Evolutionary conservation across 2,113 vertebrate genomes (phyloP), one percentile per base, ranked within the genome.

Genomic region (Nycticorax nycticorax): DNA sequence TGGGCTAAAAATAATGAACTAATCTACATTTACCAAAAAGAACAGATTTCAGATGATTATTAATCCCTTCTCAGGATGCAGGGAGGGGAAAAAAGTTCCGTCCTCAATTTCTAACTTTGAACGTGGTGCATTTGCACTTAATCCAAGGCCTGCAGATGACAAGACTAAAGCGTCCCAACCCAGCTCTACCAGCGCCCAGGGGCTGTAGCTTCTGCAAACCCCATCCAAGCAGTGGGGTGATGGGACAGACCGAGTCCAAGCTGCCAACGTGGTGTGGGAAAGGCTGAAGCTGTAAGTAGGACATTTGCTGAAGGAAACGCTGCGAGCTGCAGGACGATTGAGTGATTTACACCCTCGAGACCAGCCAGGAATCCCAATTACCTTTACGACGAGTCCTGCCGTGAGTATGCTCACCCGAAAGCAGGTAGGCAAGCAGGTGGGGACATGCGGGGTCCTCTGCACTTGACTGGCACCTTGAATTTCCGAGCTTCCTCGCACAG

Each of bases 1-100:
- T 3, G 37, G 81, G 75, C 92, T 96, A 96, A 97, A 96, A 96
- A 93, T 96, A 97, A 94, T 33, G 10, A 95, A 91, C 91, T 93
- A 45, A 79, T 92, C 94, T 85, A 62, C 91, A 55, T 85, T 85
- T 66, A 89, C 83, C 62, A 24, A 18, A 18, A 5, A 77, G 74
- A 69, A 56, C 60, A 63, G 88, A 92, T 92, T 89, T n/a, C 62
- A 89, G 88, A 39, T 78, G 18, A 60, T 21, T 55, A 79, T 67
- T 59, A 60, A 89, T 77, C 71, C 41, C 45, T 74, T 30, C 18
- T 10, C 14, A 15, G 67, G 17, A 27, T 41, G 41, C 10, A 9
- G 10, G 13, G 30, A 21, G 6, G 11, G 32, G 9, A 26, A 43
- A 43, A 43, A 43, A 37, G 39, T 33, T 21, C 26, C 50, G 63